phyloP scores from a whole-genome alignment of 2,888 invertebrate species.

The Oscheius onirici region DNA sequence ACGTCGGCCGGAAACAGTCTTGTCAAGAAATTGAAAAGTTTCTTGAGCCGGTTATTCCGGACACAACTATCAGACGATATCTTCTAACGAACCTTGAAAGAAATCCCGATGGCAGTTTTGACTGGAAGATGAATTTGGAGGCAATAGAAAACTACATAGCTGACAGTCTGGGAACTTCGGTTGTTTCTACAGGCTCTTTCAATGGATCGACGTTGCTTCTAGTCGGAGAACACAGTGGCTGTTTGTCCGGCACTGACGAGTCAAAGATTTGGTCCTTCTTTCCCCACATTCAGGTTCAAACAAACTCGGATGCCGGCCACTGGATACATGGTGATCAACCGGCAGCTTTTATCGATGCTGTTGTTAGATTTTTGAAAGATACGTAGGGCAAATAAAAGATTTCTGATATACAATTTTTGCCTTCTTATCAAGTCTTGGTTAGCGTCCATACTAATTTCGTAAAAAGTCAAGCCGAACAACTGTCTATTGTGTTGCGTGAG shows the following conservation, averaged over 20 bases:
- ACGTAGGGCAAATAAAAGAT: no score
- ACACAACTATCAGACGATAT: conserved; percentile 80
- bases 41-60: conserved; percentile 74
- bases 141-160: conserved; percentile 79
- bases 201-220: conserved; percentile 84
- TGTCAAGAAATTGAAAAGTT: conserved; percentile 52
- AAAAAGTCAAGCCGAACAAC: no score
- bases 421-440: no score
- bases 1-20: conserved; percentile 46
- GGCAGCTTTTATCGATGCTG: conserved; percentile 79
- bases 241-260: conserved; percentile 75
- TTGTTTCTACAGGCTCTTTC: conserved; percentile 73
- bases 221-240: conserved; percentile 86
- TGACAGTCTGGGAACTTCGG: conserved; percentile 71
- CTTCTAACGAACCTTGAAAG: conserved; percentile 84
- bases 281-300: conserved; percentile 77
- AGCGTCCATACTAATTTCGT: no score
- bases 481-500: no score
- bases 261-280: conserved; percentile 62
- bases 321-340: conserved; percentile 94
- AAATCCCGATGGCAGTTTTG: conserved; percentile 33
- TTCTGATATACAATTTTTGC: no score
- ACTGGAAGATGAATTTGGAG: conserved; percentile 79
- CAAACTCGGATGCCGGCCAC: conserved; percentile 86
- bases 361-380: conserved; percentile 77